Conservation (phyloP, 2,797 vertebrate genomes). For the Anisognathus igniventris region DNA sequence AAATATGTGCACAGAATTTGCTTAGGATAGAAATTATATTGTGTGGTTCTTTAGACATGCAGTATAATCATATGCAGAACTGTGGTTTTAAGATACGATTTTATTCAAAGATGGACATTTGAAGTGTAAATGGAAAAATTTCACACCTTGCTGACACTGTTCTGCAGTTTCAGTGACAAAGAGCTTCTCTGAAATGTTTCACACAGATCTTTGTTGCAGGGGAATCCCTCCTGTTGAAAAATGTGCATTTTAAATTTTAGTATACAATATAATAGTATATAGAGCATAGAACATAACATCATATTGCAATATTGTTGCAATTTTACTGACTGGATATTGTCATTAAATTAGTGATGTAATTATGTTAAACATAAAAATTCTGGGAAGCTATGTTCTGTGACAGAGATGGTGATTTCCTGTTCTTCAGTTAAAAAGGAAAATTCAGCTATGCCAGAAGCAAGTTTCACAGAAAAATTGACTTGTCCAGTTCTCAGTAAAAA, state of each 20-base stretch:
- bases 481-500: not conserved
- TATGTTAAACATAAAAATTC: not conserved
- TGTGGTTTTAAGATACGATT: not conserved
- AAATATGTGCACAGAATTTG: not conserved
- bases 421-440: not conserved
- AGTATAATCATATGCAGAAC: not conserved
- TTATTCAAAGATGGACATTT: not conserved
- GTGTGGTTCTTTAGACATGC: not conserved
- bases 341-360: not conserved
- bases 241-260: not conserved
- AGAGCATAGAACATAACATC: not conserved
- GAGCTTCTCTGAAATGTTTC: not conserved
- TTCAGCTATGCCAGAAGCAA: not conserved
- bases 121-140: not conserved
- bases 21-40: not conserved
- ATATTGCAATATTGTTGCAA: not conserved
- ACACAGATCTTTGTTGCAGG: not conserved
- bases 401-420: not conserved
- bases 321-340: not conserved
- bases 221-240: not conserved
- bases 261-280: not conserved
- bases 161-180: not conserved
- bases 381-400: not conserved
- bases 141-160: not conserved
- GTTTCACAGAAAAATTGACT: not conserved